Evolutionary conservation across 2,888 invertebrate species (phyloP), one percentile per base, ranked within the genome.

Genomic region (Ctena decussata): DNA sequence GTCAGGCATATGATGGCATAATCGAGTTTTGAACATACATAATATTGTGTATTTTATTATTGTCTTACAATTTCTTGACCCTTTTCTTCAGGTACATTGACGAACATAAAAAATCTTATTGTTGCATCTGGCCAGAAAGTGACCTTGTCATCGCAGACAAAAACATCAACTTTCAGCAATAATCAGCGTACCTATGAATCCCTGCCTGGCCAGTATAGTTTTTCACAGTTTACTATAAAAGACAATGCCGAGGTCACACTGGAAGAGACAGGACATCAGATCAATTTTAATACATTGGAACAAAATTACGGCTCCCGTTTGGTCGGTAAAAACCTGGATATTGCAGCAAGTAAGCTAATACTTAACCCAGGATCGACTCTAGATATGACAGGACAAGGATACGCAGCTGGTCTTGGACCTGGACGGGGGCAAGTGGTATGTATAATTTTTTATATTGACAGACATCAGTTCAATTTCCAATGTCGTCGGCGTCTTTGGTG

Each of bases 301-400:
- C 70, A 93, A 49, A 90, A 92, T 49, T 93, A 93, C 60, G 90
- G 85, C 8, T 90, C 91, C 0, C 57, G 77, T 2, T 74, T 93
- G 39, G 76, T 72, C 46, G 91, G 91, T 46, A 84, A 91, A 72
- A 87, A 75, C 21, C 82, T 93, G 27, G 69, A 87, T 24, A 75
- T 93, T 27, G 80, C 84, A 46, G 89, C 91, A 37, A 93, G 92
- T 49, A 82, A 90, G 11, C 75, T 93, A 5, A 75, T 82, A 0
- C 81, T 93, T n/a, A 90, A 91, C 49, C 93, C 93, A 12, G 93
- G 93, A 6, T 90, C 93, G 0, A 86, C 76, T 21, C 73, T 93
- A 35, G 75, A 87, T 60, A 80, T 93, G 41, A 79, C 81, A 41
- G 92, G 92, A 35, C 85, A 89, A 32, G 93, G 93, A 11, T 85